Evolutionary conservation across 2,888 invertebrate genomes (phyloP).

Genomic region (Nomada hirtipes): DNA sequence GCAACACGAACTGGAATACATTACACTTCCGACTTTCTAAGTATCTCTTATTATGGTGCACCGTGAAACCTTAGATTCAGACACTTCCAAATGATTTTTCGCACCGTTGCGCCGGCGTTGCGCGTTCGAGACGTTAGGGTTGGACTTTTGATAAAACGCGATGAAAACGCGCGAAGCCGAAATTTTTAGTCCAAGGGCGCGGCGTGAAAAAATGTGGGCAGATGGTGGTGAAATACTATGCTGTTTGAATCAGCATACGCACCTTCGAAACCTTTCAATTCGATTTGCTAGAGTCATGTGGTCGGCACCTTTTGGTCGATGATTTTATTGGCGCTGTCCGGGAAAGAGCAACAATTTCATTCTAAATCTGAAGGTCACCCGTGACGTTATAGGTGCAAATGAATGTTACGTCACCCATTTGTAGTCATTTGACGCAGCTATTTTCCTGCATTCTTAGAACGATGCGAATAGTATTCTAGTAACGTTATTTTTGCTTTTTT

Average conservation of each 20-base stretch:
- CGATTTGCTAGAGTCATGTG: conserved; percentile 12
- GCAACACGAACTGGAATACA: conserved; percentile 48
- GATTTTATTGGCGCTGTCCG: conserved; percentile 6
- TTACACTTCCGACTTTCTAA: conserved; percentile 66
- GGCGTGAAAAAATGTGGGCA: background rate
- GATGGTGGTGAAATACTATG: background rate
- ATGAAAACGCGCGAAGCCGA: background rate
- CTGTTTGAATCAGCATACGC: background rate
- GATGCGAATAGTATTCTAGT: background rate
- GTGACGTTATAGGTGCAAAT: background rate
- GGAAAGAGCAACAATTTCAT: background rate
- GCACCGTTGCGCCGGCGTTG: background rate
- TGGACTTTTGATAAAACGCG: background rate
- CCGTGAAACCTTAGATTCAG: conserved; percentile 51
- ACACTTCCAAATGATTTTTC: conserved; percentile 37
- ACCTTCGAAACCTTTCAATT: conserved; percentile 4
- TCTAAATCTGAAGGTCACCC: background rate
- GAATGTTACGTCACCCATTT: background rate
- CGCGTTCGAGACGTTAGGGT: conserved; percentile 7
- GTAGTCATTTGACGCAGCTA: background rate
- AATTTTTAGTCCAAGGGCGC: too few relatives aligned
- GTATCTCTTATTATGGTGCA: conserved; percentile 53
- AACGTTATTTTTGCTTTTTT: background rate
- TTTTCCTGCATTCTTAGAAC: conserved; percentile 10
- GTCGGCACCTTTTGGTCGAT: conserved; percentile 34